Evolutionary conservation across 2,113 vertebrate genomes (phyloP), one percentile per base, ranked within the genome.

Genomic region (Barnardius zonarius): DNA sequence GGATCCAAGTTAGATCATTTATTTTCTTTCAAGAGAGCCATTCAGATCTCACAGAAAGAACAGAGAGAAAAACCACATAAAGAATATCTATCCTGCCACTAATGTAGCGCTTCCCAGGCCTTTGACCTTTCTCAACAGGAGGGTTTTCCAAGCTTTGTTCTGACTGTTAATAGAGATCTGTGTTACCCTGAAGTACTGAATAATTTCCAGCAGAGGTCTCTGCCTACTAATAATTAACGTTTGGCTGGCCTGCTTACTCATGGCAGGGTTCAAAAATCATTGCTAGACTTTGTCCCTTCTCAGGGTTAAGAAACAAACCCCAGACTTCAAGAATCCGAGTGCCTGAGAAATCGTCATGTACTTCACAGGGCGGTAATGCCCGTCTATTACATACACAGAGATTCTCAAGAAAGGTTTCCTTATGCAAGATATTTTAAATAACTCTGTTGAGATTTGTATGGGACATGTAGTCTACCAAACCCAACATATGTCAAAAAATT

Each of bases 121-220:
- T 91, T 48, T 70, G 90, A 70, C 87, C 72, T 73, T 51, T 73
- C 85, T 37, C 62, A 82, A 28, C 57, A 90, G 79, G 68, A 66
- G 49, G 19, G 48, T 31, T 94, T 90, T 90, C 44, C 63, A 84
- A 68, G 64, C 55, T 83, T 91, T 59, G 22, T 62, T 91, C 59
- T 31, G 77, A 76, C 35, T 24, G 49, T 73, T 66, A 83, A 44
- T 0, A 66, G 37, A 86, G 30, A 76, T 8, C 41, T 44, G 8
- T 46, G 72, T 78, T 94, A 69, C 77, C 62, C 51, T 91, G 97
- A 92, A 95, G 67, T 97, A 88, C 84, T 57, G 25, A 86, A 44
- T 10, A 12, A 24, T 54, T 90, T 92, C 96, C 97, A 97, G 95
- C 92, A 97, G 97, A 96, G 97, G 96, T 90, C 97, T 94, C 97